Conservation (phyloP, 2,888 invertebrate genomes). For the Stomorhina lunata region DNA sequence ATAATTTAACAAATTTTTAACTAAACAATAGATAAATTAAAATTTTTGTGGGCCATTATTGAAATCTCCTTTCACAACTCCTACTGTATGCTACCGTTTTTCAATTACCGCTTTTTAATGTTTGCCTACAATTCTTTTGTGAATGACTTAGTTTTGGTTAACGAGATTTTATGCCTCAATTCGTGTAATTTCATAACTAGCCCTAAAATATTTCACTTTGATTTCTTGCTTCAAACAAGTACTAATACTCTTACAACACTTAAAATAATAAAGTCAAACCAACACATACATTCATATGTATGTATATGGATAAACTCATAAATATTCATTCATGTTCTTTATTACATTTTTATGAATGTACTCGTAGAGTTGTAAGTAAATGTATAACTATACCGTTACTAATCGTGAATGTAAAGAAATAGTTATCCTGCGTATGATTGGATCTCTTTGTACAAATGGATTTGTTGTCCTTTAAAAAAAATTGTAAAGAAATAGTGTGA, state of each 20-base stretch:
- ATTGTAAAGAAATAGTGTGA: conserved; percentile 27
- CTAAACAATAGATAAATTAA: conserved; percentile 12
- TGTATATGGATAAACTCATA: neutral
- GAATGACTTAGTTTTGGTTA: conserved; percentile 52
- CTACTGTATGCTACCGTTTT: neutral
- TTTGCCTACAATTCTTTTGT: conserved; percentile 13
- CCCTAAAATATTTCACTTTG: conserved; percentile 10
- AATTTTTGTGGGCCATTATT: neutral
- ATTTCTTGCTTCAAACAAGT: neutral
- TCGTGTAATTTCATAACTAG: conserved; percentile 42
- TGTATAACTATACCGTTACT: conserved; percentile 29
- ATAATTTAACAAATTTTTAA: conserved; percentile 50
- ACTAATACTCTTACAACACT: conserved; percentile 37
- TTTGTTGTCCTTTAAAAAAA: conserved; percentile 15
- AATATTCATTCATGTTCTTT: conserved; percentile 7
- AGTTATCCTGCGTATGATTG: conserved; percentile 16
- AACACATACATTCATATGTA: neutral
- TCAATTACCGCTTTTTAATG: neutral
- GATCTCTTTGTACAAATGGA: conserved; percentile 1
- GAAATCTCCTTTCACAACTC: neutral
- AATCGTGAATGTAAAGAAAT: conserved; percentile 39
- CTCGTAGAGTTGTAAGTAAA: neutral
- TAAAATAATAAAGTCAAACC: conserved; percentile 21
- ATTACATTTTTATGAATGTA: neutral
- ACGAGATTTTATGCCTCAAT: conserved; percentile 62